Evolutionary conservation across 2,113 vertebrate genomes (phyloP), one percentile per base, ranked within the genome.

Genomic region (Menidia beryllina): DNA sequence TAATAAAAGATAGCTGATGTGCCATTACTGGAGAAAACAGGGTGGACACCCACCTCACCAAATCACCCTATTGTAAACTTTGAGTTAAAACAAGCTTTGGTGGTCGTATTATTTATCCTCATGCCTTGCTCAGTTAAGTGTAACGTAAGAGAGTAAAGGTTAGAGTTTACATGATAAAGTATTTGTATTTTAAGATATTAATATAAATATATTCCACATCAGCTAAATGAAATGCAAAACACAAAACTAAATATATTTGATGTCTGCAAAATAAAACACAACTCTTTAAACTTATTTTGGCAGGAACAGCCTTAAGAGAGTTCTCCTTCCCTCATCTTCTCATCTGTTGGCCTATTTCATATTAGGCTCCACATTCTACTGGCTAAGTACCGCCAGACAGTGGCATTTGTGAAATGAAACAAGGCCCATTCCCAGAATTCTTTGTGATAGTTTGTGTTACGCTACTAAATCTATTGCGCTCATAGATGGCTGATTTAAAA

Each of bases 331-430:
- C 54, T 69, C 23, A 2, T 24, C 45, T 70, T 49, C 63, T 77
- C 52, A 75, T 72, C 69, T 14, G 75, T 84, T 67, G 11, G 58
- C 62, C 26, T 24, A 12, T 48, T 65, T 81, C 36, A 65, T 52
- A 80, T 25, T 1, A 64, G 38, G 62, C 13, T 53, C 64, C 43
- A 66, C 38, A 65, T 59, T 83, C 53, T 21, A 20, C n/a, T 56
- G 60, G 58, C 41, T 59, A 52, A 52, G 34, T 30, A 38, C 19
- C 70, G 56, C 52, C 23, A 81, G 61, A 74, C 34, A 24, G 50
- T 26, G 24, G 51, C 55, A 55, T 65, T 70, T 75, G 69, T 34
- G 54, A 65, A 70, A 77, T 53, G 65, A 82, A 74, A 80, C 47
- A 60, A 71, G 63, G 34, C 57, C 23, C 58, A 68, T 65, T 77